A percentile compares a stretch with the other conserved stretches of the same genome.
Evolutionary conservation across 1,140 invertebrate genomes (phyloP).

Genomic region (Scaptomyza montana): DNA sequence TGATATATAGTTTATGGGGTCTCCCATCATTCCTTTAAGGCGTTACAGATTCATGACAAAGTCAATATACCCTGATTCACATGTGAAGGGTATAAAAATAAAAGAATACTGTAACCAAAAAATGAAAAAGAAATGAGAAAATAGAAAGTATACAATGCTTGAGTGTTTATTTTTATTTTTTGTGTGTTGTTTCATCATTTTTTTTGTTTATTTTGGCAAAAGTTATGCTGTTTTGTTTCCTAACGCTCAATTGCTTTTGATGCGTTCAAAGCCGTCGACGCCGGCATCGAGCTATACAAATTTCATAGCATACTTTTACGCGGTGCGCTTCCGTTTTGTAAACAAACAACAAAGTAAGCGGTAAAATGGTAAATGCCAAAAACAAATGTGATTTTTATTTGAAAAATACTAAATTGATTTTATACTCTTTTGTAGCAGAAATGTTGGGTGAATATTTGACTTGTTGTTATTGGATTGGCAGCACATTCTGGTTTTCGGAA

Average conservation of each 20-base stretch:
- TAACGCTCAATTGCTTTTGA: slow-evolving; percentile 61
- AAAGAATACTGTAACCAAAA: slow-evolving; percentile 6
- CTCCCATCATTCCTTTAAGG: too few species aligned
- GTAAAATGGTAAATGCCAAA: slow-evolving; percentile 1
- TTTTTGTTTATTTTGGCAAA: slow-evolving; percentile 23
- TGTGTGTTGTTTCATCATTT: slow-evolving; percentile 8
- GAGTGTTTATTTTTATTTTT: slow-evolving; percentile 46
- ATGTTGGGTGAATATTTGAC: not conserved
- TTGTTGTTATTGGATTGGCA: not conserved
- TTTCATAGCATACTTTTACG: slow-evolving; percentile 78
- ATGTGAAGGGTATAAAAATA: too few species aligned
- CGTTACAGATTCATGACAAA: too few species aligned
- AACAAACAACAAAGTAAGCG: slow-evolving; percentile 44
- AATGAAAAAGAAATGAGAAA: slow-evolving; percentile 4
- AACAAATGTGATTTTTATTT: slow-evolving; percentile 65
- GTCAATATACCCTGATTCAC: too few species aligned
- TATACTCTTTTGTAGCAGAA: slow-evolving; percentile 19
- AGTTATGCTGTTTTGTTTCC: slow-evolving; percentile 43
- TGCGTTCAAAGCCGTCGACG: slow-evolving; percentile 60
- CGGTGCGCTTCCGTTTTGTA: slow-evolving; percentile 69
- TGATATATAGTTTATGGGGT: too few species aligned
- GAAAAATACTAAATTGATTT: slow-evolving; percentile 75
- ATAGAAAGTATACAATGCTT: slow-evolving; percentile 35
- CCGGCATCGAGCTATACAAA: slow-evolving; percentile 52
- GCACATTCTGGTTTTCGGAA: too few species aligned